These are phyloP conservation scores for Patella ulyssiponensis DNA, from an alignment of 2,888 invertebrate genomes.

Conservation along the genomic window DNA sequence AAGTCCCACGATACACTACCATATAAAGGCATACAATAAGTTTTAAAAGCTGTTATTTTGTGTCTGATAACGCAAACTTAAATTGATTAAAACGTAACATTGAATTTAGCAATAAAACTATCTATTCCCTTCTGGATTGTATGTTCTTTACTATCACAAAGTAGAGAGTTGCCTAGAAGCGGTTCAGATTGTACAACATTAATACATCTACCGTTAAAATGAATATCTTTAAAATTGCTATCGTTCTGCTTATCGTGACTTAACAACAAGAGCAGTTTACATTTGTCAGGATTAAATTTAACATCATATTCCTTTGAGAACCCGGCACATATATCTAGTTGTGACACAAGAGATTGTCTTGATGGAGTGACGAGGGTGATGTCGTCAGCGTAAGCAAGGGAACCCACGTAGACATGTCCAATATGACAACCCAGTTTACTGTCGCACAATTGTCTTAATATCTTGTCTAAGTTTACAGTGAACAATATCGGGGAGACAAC, in stretches of 20 bases:
- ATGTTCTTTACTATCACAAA: background rate
- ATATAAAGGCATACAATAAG: background rate
- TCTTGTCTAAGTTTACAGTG: conserved; percentile 19
- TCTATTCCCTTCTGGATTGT: conserved; percentile 1
- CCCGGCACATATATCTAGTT: background rate
- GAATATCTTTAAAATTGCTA: background rate
- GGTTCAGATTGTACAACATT: background rate
- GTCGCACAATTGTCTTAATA: conserved; percentile 15
- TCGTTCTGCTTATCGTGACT: background rate
- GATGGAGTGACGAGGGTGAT: background rate
- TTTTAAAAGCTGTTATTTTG: background rate
- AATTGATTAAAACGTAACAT: conserved; percentile 1
- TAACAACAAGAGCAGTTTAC: background rate
- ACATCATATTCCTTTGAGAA: background rate
- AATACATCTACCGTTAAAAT: background rate
- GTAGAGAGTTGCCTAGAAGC: background rate
- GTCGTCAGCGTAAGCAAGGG: conserved; percentile 34
- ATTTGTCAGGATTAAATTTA: background rate
- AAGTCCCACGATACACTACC: background rate
- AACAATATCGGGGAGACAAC: conserved; percentile 22
- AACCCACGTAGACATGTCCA: conserved; percentile 11
- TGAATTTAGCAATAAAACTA: conserved; percentile 1
- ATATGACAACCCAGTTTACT: conserved; percentile 16
- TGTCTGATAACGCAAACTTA: background rate
- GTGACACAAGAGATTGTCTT: background rate